phyloP scores from a whole-genome alignment of 2,888 invertebrate genomes.

The Diadegma fenestrale region DNA sequence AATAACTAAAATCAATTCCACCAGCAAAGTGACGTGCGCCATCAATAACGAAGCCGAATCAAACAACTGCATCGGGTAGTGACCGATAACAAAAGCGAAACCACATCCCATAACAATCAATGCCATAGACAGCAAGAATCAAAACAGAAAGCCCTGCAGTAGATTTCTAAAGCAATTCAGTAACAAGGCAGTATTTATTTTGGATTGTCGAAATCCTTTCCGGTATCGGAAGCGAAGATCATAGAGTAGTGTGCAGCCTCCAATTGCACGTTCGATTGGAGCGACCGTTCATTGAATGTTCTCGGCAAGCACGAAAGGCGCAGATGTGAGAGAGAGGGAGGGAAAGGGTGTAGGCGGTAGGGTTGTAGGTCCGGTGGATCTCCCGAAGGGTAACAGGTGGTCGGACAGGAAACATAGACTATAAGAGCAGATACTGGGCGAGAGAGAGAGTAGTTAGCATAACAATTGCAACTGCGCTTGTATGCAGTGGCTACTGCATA shows the following conservation, averaged over 20 bases:
- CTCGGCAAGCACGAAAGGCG: constrained; percentile 40
- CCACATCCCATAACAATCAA: background rate
- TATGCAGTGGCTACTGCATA: constrained; percentile 72
- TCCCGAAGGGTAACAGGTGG: constrained; percentile 83
- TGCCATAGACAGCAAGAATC: background rate
- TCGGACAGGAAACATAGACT: constrained; percentile 83
- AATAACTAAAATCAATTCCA: background rate
- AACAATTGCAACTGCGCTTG: constrained; percentile 82
- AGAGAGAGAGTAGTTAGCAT: constrained; percentile 81
- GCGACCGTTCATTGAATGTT: constrained; percentile 28
- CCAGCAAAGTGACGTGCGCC: background rate
- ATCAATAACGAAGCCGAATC: background rate
- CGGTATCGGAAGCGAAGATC: background rate
- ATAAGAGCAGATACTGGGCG: constrained; percentile 81
- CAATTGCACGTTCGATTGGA: background rate
- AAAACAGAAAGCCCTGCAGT: background rate
- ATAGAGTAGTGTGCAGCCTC: background rate
- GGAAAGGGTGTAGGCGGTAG: constrained; percentile 31
- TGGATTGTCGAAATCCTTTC: background rate
- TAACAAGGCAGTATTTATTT: background rate
- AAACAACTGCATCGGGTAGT: background rate
- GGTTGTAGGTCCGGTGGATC: constrained; percentile 55
- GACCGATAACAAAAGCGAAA: background rate
- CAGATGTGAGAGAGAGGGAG: constrained; percentile 4
- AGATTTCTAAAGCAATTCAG: background rate